phyloP scores from a whole-genome alignment of 2,113 vertebrate genomes.

The Pitta sordida region DNA sequence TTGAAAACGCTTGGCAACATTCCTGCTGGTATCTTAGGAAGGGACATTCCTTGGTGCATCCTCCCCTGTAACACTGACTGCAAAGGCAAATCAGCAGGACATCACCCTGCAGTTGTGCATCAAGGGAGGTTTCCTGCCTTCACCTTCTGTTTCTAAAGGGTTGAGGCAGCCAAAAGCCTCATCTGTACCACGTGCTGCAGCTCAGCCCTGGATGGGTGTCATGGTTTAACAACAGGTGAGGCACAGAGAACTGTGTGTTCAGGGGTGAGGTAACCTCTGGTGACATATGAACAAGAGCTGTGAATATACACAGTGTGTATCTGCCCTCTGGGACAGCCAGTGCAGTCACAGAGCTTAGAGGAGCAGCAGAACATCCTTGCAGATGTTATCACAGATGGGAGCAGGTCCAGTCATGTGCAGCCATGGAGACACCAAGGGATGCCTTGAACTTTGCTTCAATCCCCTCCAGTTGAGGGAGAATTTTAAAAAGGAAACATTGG shows the following conservation, averaged over 20 bases:
- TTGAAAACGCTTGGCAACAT: neutral
- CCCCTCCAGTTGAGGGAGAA: neutral
- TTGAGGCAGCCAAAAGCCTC: neutral
- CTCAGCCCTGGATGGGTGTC: neutral
- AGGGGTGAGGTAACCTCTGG: neutral
- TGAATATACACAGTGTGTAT: neutral
- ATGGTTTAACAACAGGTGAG: neutral
- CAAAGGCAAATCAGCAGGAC: neutral
- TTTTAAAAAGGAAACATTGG: neutral
- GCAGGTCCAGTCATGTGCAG: neutral
- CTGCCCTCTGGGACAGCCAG: neutral
- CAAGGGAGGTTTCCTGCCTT: neutral
- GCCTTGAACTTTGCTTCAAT: neutral
- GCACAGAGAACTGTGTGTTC: neutral
- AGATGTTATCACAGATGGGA: neutral
- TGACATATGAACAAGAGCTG: neutral
- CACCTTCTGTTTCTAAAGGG: neutral
- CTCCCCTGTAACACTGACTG: neutral
- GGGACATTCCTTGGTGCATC: neutral
- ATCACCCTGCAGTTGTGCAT: neutral
- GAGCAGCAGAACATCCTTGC: neutral
- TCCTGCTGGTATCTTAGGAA: neutral
- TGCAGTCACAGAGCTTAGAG: neutral
- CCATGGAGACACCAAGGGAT: neutral
- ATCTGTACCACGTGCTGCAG: rapidly evolving